phyloP scores from a whole-genome alignment of 2,797 vertebrate genomes.

The Anableps anableps region DNA sequence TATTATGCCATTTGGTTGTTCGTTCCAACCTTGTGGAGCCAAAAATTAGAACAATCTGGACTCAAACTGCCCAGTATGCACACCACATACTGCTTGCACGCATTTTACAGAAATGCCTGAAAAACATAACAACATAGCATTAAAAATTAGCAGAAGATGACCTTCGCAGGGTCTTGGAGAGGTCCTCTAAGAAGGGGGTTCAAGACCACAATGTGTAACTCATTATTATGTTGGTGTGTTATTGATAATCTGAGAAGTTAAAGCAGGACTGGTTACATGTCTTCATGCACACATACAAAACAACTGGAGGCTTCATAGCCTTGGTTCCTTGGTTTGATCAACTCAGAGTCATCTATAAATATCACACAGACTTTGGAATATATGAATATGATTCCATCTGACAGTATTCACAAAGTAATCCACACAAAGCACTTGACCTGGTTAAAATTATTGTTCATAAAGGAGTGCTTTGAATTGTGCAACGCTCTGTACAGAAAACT shows the following conservation, averaged over 20 bases:
- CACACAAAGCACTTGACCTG: neutral
- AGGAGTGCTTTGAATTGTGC: neutral
- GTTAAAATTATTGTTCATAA: neutral
- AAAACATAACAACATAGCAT: neutral
- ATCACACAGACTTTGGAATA: too few relatives aligned
- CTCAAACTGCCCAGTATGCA: neutral
- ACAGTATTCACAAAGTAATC: neutral
- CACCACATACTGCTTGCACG: neutral
- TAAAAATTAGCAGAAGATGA: too few relatives aligned
- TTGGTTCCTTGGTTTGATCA: too few relatives aligned
- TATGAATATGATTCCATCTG: too few relatives aligned
- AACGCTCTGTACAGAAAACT: neutral
- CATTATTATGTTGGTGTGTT: neutral
- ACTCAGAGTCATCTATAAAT: too few relatives aligned
- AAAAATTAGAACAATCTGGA: slow-evolving; percentile 3
- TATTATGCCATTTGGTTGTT: neutral
- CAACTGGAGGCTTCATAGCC: too few relatives aligned
- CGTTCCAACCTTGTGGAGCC: slow-evolving; percentile 7
- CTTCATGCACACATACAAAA: neutral
- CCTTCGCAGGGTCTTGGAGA: neutral
- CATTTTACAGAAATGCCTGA: neutral
- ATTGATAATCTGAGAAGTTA: neutral
- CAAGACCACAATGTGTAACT: neutral
- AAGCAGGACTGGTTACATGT: neutral
- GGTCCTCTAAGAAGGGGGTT: neutral